phyloP scores from a whole-genome alignment of 2,888 invertebrate genomes.

The Acronicta leporina region DNA sequence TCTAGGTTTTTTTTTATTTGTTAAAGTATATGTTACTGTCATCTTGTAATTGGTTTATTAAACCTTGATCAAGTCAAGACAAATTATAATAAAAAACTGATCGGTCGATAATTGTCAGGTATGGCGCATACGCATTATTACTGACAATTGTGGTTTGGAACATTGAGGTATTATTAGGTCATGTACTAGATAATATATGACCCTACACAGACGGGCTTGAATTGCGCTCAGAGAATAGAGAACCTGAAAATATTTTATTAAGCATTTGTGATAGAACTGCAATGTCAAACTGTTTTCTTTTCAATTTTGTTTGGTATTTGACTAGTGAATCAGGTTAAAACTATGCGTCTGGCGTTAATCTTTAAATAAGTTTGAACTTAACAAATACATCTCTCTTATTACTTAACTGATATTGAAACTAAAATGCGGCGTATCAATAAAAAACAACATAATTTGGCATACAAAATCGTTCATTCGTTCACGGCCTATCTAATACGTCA shows the following conservation, averaged over 20 bases:
- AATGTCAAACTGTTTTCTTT: too few relatives aligned
- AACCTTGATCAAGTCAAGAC: conserved; percentile 49
- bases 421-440: too few relatives aligned
- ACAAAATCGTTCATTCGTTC: not conserved
- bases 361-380: too few relatives aligned
- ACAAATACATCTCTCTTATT: too few relatives aligned
- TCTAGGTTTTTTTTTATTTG: conserved; percentile 14
- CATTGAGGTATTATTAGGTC: conserved; percentile 1
- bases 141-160: conserved; percentile 22
- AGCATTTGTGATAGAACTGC: too few relatives aligned
- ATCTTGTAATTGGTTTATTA: conserved; percentile 49
- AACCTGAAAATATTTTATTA: too few relatives aligned
- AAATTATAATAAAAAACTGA: conserved; percentile 44
- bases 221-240: too few relatives aligned
- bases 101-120: conserved; percentile 44
- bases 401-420: too few relatives aligned
- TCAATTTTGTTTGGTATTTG: too few relatives aligned
- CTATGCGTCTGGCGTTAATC: too few relatives aligned
- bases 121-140: conserved; percentile 31
- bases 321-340: too few relatives aligned
- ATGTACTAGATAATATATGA: not conserved
- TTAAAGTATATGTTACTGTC: conserved; percentile 33
- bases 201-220: not conserved
- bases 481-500: not conserved
- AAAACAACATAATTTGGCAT: not conserved